Evolutionary conservation across 2,888 invertebrate genomes (phyloP), one percentile per base, ranked within the genome.

Genomic region (Drosophila emarginata): DNA sequence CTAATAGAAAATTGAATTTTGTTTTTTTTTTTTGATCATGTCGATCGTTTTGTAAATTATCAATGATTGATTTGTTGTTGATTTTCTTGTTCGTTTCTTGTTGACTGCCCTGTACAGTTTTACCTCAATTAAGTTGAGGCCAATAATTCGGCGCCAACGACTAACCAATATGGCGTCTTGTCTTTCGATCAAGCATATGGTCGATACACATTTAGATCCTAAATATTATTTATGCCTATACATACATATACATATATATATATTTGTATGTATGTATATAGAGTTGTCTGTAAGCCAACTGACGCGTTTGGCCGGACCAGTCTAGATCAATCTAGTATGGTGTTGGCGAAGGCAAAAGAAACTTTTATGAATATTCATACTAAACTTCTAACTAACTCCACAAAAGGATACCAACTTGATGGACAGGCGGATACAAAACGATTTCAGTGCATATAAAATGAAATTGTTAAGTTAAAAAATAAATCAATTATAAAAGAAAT

Each of bases 1-100:
- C 77, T 62, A 61, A 64, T 59, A 75, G 67, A 70, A 64, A 79
- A 61, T 39, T 62, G 32, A 40, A 72, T 71, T 66, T 64, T 1
- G 9, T 18, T 45, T 18, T 7, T 7, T 18, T 21, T 26, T 61
- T 76, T 77, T 72, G 84, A 78, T 70, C 80, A 73, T 62, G 74
- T 50, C 69, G 77, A 83, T 73, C 72, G 71, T 65, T 80, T 80
- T 76, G 76, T 83, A 80, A 76, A 80, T 87, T 82, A 83, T 87
- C 81, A 79, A 87, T 82, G 81, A 82, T 82, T 82, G 81, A 82
- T 82, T 82, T 81, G 87, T 87, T 83, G 80, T 72, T 72, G 72
- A 66, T 72, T 45, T 45, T 11, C 18, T 21, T 45, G 61, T 66
- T 72, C 67, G 56, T 71, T 72, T 67, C 56, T 50, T 52, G 40